Percentiles rank a stretch among this genome's conserved stretches.
Evolutionary conservation across 2,113 vertebrate genomes (phyloP).

Genomic region (Hemiprocne comata): DNA sequence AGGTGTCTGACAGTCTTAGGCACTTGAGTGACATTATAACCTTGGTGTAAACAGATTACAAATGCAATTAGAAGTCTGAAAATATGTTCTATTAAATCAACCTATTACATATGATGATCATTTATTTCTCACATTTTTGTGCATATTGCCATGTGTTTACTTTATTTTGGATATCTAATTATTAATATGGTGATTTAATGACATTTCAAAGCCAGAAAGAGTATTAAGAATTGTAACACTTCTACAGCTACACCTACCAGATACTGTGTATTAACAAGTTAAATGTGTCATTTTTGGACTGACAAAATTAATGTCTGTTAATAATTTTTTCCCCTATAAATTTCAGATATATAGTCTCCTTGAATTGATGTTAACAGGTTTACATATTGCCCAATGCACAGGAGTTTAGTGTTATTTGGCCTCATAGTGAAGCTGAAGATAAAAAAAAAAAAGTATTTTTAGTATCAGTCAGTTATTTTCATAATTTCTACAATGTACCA

Average conservation of each 20-base stretch:
- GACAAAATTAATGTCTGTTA: neutral
- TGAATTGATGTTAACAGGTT: neutral
- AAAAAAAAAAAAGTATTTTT: neutral
- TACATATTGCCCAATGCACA: neutral
- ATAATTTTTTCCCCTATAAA: neutral
- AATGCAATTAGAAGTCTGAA: neutral
- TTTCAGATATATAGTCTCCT: neutral
- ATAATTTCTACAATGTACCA: neutral
- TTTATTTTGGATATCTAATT: neutral
- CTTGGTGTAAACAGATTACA: neutral
- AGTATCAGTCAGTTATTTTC: neutral
- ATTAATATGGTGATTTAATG: neutral
- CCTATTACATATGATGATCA: neutral
- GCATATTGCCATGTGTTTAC: neutral
- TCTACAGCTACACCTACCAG: neutral
- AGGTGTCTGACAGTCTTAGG: neutral
- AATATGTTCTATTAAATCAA: neutral
- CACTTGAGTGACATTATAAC: neutral
- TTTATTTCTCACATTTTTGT: neutral
- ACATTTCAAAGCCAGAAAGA: neutral
- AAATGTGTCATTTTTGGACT: neutral
- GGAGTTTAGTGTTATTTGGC: neutral
- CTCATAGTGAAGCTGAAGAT: neutral
- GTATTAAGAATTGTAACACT: neutral
- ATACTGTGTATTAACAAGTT: neutral